These are phyloP conservation scores for Masnerella sp. DNA, from an alignment of 2,888 invertebrate species.

Conservation along the genomic window DNA sequence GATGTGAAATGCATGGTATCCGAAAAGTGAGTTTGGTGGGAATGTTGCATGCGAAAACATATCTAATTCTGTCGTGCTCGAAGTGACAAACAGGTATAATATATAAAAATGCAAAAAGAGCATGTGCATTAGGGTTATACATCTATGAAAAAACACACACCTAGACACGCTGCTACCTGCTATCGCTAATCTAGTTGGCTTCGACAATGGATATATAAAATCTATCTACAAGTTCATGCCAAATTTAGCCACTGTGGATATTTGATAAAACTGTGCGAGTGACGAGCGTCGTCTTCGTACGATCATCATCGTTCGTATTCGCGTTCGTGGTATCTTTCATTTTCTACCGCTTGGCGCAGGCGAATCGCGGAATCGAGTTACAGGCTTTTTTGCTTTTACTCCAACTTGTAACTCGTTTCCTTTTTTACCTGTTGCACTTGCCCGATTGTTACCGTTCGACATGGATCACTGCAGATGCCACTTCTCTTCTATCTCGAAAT, in stretches of 20 bases:
- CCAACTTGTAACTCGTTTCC: constrained; percentile 51
- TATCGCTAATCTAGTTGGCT: constrained; percentile 68
- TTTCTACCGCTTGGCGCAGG: constrained; percentile 39
- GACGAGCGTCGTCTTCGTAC: constrained; percentile 48
- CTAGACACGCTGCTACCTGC: constrained; percentile 71
- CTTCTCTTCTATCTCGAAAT: constrained; percentile 26
- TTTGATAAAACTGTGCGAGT: constrained; percentile 54
- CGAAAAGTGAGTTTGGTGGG: constrained; percentile 61
- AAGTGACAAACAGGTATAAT: constrained; percentile 56
- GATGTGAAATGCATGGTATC: constrained; percentile 32
- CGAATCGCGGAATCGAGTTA: constrained; percentile 54
- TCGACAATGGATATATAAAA: constrained; percentile 61
- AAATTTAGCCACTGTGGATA: constrained; percentile 61
- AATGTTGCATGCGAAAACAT: constrained; percentile 76
- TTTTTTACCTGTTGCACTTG: constrained; percentile 55
- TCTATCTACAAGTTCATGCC: constrained; percentile 69
- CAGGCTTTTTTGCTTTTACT: constrained; percentile 39
- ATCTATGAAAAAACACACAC: constrained; percentile 74
- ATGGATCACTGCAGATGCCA: constrained; percentile 50
- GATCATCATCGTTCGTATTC: constrained; percentile 27
- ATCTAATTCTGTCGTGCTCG: constrained; percentile 70
- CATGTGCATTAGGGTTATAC: constrained; percentile 73
- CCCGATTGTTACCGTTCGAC: constrained; percentile 52
- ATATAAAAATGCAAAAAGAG: constrained; percentile 67
- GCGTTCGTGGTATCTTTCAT: constrained; percentile 34